A percentile compares a stretch with the other conserved stretches of the same genome.
phyloP scores from a whole-genome alignment of 2,797 vertebrate genomes.

The Poeciliopsis infans region DNA sequence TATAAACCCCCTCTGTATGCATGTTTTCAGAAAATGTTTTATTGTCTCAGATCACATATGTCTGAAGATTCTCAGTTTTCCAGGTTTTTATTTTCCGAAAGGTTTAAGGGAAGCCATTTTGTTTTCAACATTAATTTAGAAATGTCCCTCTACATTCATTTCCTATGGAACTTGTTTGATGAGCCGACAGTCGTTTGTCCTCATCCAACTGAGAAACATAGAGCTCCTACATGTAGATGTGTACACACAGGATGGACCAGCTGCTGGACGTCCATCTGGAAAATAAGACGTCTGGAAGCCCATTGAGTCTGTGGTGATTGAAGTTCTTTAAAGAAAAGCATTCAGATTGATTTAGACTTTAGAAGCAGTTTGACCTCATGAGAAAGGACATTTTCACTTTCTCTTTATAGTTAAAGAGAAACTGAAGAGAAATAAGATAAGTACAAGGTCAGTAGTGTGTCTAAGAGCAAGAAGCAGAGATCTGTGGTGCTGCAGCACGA shows the following conservation, averaged over 20 bases:
- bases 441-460: neutral
- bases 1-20: too few species aligned
- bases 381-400: neutral
- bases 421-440: conserved; percentile 4
- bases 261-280: neutral
- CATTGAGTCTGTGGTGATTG: neutral
- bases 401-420: conserved; percentile 8
- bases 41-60: too few species aligned
- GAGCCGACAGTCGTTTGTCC: too few species aligned
- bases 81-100: too few species aligned
- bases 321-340: neutral
- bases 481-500: conserved; percentile 16
- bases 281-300: neutral
- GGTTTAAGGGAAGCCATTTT: too few species aligned
- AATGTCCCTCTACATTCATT: too few species aligned
- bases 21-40: too few species aligned
- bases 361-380: neutral
- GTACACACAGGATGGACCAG: neutral
- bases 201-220: too few species aligned
- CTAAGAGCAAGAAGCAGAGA: conserved; percentile 8
- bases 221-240: neutral
- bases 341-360: neutral
- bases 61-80: too few species aligned
- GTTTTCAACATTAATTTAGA: too few species aligned
- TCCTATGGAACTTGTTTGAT: too few species aligned